Evolutionary conservation across 2,797 vertebrate genomes (phyloP).

Genomic region (Tenualosa ilisha): DNA sequence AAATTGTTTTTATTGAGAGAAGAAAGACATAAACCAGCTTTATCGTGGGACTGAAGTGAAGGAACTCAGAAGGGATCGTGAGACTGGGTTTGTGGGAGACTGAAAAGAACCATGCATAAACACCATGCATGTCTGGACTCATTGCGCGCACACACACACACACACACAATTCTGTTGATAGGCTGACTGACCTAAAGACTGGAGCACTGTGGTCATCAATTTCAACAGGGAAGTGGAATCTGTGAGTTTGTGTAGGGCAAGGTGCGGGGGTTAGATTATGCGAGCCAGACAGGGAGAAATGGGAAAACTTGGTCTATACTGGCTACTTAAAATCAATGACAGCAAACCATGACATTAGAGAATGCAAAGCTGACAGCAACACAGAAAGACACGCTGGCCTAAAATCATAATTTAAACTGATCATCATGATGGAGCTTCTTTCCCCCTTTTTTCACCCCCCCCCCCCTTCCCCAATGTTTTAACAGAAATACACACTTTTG

Average conservation of each 20-base stretch:
- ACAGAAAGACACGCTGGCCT: background rate
- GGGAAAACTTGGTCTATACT: background rate
- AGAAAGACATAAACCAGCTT: background rate
- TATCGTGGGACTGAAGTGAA: background rate
- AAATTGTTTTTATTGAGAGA: background rate
- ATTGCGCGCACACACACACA: background rate
- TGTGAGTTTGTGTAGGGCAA: background rate
- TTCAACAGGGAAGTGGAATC: conserved; percentile 16
- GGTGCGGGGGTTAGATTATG: background rate
- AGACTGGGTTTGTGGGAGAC: background rate
- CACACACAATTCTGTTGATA: background rate
- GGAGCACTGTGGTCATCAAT: background rate
- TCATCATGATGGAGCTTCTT: background rate
- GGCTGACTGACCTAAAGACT: conserved; percentile 8
- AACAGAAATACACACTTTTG: background rate
- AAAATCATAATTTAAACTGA: background rate
- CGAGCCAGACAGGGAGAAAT: background rate
- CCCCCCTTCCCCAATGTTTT: background rate
- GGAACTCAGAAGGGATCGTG: background rate
- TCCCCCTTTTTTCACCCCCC: background rate
- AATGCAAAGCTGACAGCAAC: background rate
- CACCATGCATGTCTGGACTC: background rate
- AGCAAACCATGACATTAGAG: background rate
- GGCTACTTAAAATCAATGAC: background rate
- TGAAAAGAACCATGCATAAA: background rate